Percentiles rank a stretch among this genome's conserved stretches.
These are phyloP conservation scores for Borostomias antarcticus DNA, from an alignment of 2,797 vertebrate species.

Conservation along the genomic window DNA sequence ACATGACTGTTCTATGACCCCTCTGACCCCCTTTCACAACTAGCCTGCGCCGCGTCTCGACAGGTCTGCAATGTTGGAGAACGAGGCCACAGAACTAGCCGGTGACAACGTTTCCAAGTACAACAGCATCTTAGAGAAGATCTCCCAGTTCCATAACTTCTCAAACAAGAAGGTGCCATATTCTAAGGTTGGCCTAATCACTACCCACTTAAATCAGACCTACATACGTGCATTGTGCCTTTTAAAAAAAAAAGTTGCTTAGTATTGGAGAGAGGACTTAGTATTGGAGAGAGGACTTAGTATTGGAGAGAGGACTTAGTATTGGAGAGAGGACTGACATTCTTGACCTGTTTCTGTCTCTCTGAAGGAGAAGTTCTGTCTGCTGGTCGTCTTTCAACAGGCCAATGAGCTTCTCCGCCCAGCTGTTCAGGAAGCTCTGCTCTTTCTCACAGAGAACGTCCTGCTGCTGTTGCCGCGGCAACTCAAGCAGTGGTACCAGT, in stretches of 20 bases:
- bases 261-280: neutral
- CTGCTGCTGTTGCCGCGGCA: constrained; percentile 23
- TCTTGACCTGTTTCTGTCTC: neutral
- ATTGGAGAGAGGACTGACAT: no score
- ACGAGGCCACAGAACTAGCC: constrained; percentile 15
- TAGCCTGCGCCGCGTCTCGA: no score
- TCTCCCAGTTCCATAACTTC: constrained; percentile 27
- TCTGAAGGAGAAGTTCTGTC: constrained; percentile 35
- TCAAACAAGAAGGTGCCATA: constrained; percentile 14
- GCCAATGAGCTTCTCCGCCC: constrained; percentile 26
- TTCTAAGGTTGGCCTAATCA: constrained; percentile 19
- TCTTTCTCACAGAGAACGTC: constrained; percentile 24
- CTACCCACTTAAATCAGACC: no score
- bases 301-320: no score
- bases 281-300: neutral
- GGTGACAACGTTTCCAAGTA: constrained; percentile 7
- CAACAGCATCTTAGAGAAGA: constrained; percentile 26
- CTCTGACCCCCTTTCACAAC: no score
- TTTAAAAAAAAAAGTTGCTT: no score
- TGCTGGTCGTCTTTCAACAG: constrained; percentile 27
- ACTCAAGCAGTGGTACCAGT: constrained; percentile 36
- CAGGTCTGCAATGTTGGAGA: constrained; percentile 22
- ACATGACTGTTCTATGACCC: no score
- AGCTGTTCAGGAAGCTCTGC: constrained; percentile 30
- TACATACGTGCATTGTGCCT: no score